Conservation (phyloP, 2,888 invertebrate genomes). For the Torymus texanus region DNA sequence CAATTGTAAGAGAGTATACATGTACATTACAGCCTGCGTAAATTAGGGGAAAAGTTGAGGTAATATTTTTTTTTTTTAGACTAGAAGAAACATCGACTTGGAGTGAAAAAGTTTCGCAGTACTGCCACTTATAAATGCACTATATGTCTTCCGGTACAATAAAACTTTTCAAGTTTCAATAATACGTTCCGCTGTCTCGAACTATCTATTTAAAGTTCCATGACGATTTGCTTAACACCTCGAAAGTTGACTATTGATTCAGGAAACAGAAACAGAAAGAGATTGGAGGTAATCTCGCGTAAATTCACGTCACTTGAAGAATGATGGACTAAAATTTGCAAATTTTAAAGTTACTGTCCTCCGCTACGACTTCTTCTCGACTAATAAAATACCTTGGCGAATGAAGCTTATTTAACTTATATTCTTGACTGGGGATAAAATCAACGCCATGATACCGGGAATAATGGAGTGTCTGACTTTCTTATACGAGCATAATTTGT, state of each 20-base stretch:
- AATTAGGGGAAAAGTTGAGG: conserved; percentile 11
- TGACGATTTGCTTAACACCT: neutral
- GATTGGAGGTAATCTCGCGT: conserved; percentile 24
- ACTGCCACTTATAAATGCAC: neutral
- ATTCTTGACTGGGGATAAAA: too few relatives aligned
- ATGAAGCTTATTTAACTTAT: neutral
- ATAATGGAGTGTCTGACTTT: too few relatives aligned
- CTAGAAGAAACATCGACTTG: neutral
- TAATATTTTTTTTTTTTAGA: neutral
- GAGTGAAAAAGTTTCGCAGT: neutral
- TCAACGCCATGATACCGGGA: too few relatives aligned
- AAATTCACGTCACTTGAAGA: neutral
- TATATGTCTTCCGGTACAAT: too few relatives aligned
- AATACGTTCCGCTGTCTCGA: neutral
- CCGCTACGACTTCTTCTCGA: too few relatives aligned
- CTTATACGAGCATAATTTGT: too few relatives aligned
- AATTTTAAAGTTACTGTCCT: too few relatives aligned
- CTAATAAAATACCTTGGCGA: neutral
- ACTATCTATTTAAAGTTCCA: neutral
- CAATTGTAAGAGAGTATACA: too few relatives aligned
- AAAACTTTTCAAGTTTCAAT: neutral
- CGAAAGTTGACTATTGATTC: conserved; percentile 20
- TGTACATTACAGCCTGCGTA: too few relatives aligned
- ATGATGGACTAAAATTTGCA: too few relatives aligned
- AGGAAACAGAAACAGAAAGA: conserved; percentile 22